Conservation (phyloP, 2,113 vertebrate species). For the Perccottus glenii region DNA sequence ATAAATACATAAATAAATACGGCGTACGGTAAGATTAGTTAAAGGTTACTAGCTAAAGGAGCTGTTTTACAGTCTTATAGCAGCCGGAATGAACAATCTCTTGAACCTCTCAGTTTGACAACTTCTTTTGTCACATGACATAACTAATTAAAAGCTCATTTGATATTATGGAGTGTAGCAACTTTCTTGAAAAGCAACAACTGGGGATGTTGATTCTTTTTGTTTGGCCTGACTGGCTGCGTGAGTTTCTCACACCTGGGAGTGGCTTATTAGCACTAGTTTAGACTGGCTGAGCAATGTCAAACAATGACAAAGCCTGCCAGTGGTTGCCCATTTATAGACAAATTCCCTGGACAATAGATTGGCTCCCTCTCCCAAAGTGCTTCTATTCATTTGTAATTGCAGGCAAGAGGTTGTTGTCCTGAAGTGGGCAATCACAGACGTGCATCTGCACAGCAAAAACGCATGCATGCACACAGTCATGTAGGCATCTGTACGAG, state of each 20-base stretch:
- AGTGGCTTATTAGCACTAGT: slow-evolving; percentile 65
- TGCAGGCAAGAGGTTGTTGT: slow-evolving; percentile 53
- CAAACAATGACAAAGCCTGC: slow-evolving; percentile 66
- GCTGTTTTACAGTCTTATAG: too few species aligned
- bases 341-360: slow-evolving; percentile 61
- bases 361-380: slow-evolving; percentile 41
- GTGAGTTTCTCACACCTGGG: slow-evolving; percentile 65
- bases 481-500: slow-evolving; percentile 20
- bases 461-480: slow-evolving; percentile 2
- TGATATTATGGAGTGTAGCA: slow-evolving; percentile 22
- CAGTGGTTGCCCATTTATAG: slow-evolving; percentile 52
- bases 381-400: slow-evolving; percentile 62
- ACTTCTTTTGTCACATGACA: background rate
- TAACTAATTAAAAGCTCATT: slow-evolving; percentile 26
- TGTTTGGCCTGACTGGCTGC: slow-evolving; percentile 54
- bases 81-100: too few species aligned
- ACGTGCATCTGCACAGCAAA: slow-evolving; percentile 46
- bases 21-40: too few species aligned
- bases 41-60: too few species aligned
- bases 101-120: too few species aligned
- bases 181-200: slow-evolving; percentile 23
- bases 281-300: slow-evolving; percentile 65
- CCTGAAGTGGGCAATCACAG: slow-evolving; percentile 62
- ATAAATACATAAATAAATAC: too few species aligned
- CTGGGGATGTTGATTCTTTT: slow-evolving; percentile 62